These are phyloP conservation scores for Chromoteleia sp. DNA, from an alignment of 2,888 invertebrate species.

Conservation along the genomic window DNA sequence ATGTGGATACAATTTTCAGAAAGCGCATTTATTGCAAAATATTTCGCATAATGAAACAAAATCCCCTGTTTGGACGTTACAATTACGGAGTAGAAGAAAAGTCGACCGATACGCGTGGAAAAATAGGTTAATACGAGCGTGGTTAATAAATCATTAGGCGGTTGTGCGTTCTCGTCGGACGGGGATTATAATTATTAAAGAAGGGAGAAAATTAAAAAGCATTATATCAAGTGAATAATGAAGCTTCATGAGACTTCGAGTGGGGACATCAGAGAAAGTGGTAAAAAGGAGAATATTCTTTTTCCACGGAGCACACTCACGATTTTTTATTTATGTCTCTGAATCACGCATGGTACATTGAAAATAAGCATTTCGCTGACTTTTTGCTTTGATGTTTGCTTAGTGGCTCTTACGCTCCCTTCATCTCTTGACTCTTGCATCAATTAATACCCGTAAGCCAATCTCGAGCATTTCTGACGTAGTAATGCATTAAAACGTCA, in stretches of 20 bases:
- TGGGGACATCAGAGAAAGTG: conserved; percentile 47
- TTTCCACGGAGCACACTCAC: conserved; percentile 66
- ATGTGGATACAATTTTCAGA: conserved; percentile 23
- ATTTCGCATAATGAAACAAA: conserved; percentile 10
- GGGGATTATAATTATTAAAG: conserved; percentile 18
- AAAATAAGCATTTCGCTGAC: conserved; percentile 76
- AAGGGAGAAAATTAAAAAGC: conserved; percentile 20
- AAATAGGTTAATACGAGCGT: conserved; percentile 5
- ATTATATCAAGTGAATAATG: conserved; percentile 47
- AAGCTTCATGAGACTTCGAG: conserved; percentile 35
- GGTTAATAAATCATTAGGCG: conserved; percentile 5
- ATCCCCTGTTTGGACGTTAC: not conserved
- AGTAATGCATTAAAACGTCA: conserved; percentile 64
- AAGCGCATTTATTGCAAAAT: conserved; percentile 28
- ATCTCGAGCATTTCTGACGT: conserved; percentile 54
- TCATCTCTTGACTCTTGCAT: conserved; percentile 70
- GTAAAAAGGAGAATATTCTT: conserved; percentile 59
- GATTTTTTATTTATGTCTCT: conserved; percentile 68
- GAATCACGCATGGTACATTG: conserved; percentile 73
- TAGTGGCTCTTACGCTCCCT: conserved; percentile 73
- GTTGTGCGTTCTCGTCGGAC: not conserved
- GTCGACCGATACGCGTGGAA: not conserved
- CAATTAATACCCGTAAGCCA: conserved; percentile 73
- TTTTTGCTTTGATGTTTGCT: conserved; percentile 77
- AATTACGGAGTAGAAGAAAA: not conserved